Evolutionary conservation across 1,140 invertebrate genomes (phyloP).

Genomic region (Ceratosolen solmsi): DNA sequence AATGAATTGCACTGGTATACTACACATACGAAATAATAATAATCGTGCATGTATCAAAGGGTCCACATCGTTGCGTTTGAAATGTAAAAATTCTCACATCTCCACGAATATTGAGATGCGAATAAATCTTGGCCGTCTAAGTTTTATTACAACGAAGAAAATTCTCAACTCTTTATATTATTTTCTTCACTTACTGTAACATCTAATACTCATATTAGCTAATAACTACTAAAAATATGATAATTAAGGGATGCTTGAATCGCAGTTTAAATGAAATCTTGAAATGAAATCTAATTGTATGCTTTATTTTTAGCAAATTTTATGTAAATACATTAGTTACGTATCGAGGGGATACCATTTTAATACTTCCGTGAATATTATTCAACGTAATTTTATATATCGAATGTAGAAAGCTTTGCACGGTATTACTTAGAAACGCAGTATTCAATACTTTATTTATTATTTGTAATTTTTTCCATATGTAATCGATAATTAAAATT

Average conservation of each 20-base stretch:
- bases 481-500: too few relatives aligned
- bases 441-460: too few relatives aligned
- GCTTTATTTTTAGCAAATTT: background rate
- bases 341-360: background rate
- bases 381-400: slow-evolving; percentile 7
- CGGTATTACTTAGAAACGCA: background rate
- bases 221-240: background rate
- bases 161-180: background rate
- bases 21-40: background rate
- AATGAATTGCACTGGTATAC: background rate
- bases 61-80: background rate
- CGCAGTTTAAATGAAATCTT: background rate
- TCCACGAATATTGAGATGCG: background rate
- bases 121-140: background rate
- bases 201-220: background rate
- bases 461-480: too few relatives aligned
- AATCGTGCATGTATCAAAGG: too few relatives aligned
- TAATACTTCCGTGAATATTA: slow-evolving; percentile 18
- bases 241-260: background rate
- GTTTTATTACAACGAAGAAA: background rate
- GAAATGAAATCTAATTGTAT: background rate
- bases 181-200: background rate
- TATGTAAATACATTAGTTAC: slow-evolving; percentile 16
- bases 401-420: background rate
- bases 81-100: background rate